Base-by-base conservation (phyloP, 2,113 vertebrate species). In the Cyprinodon tularosa region DNA sequence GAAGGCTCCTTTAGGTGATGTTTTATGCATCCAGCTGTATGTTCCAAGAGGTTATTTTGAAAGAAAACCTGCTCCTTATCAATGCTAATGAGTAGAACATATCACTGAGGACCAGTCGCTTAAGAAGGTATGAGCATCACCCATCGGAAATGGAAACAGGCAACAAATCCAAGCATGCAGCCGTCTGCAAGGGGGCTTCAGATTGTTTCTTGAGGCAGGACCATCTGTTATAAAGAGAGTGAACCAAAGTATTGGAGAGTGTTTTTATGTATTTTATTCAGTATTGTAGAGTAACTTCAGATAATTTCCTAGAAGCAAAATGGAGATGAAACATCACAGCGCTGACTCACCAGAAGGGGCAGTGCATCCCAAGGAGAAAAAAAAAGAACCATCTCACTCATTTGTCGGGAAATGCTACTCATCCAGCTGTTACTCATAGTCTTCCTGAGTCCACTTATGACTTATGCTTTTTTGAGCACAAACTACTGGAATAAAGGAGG, bases 271-370 rank as follows among this genome's bases (percentile, higher is more conserved):
- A 4, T 40, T 40, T 64, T 9, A 13, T 5, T 64, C 62, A 64
- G 7, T 39, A 2, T 42, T n/a, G 39, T 4, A 65, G 38, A 42
- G 12, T 57, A 11, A n/a, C 3, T 3, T 63, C 2, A 15, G 36
- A 9, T 63, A 15, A 63, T 63, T 37, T 63, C 38, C 62, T 9
- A 17, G 50, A 57, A 57, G 50, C 50, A 10, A n/a, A 20, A 10
- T 39, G n/a, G 50, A 74, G 50, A 2, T 53, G 38, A 62, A 68
- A 42, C 10, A 2, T 37, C 14, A 50, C 57, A 15, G 8, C 44
- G 38, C 72, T 20, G 76, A 72, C 14, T 73, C 47, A 73, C 92
- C 93, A 92, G 63, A 85, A 29, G 83, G 74, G 76, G 86, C 84
- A 91, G 90, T 81, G 79, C 74, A 48, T 84, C 59, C 72, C 59